Conservation (phyloP, 1,140 invertebrate genomes). For the Drosophila varians region DNA sequence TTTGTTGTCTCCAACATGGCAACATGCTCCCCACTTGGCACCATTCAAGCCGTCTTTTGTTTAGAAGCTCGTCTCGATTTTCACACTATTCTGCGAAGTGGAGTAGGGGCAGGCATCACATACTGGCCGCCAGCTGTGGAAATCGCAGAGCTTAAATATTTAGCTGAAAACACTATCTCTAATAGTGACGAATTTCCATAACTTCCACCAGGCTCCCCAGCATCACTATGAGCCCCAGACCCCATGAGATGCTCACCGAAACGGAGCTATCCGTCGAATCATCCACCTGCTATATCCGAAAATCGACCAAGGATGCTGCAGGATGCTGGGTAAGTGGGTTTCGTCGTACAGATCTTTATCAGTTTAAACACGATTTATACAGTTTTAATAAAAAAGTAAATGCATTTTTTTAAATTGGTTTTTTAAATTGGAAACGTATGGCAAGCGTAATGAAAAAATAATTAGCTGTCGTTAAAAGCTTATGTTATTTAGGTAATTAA, state of each 20-base stretch:
- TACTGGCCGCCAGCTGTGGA: background rate
- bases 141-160: conserved; percentile 3
- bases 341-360: no score
- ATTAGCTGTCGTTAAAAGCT: background rate
- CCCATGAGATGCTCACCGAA: conserved; percentile 41
- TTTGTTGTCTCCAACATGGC: conserved; percentile 39
- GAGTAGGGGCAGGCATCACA: background rate
- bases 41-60: conserved; percentile 35
- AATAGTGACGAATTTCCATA: conserved; percentile 19
- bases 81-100: conserved; percentile 48
- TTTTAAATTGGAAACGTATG: background rate
- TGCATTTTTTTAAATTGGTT: background rate
- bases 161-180: conserved; percentile 13
- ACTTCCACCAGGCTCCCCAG: conserved; percentile 16
- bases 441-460: background rate
- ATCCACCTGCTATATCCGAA: conserved; percentile 42
- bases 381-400: background rate
- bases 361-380: no score
- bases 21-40: conserved; percentile 38
- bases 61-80: conserved; percentile 34
- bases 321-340: conserved; percentile 47
- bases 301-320: conserved; percentile 29
- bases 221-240: conserved; percentile 53
- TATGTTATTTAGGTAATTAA: background rate
- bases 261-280: conserved; percentile 20